phyloP scores from a whole-genome alignment of 2,797 vertebrate genomes.

The Etheostoma nigrum region DNA sequence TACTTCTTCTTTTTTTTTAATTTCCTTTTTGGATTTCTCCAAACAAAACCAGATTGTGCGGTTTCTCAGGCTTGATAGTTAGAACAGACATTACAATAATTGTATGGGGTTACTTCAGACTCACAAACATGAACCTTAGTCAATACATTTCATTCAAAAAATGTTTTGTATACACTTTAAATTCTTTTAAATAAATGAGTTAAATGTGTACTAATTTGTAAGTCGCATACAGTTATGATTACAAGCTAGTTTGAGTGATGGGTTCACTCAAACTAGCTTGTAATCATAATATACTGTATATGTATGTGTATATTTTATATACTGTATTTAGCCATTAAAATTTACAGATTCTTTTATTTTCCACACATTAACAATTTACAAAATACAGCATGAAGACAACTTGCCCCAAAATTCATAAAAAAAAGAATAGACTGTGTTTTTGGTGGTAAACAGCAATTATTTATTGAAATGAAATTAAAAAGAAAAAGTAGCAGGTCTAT shows the following conservation, averaged over 20 bases:
- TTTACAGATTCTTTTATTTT: neutral
- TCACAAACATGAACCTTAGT: neutral
- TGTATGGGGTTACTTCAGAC: neutral
- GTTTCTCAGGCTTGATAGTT: neutral
- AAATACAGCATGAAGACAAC: too few relatives aligned
- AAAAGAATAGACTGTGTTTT: slow-evolving; percentile 53
- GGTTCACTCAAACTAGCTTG: too few relatives aligned
- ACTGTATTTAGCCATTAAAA: neutral
- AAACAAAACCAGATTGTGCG: too few relatives aligned
- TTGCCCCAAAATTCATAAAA: fast-evolving
- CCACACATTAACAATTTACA: neutral
- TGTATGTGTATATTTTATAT: neutral
- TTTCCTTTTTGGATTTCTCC: too few relatives aligned
- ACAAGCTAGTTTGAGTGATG: too few relatives aligned
- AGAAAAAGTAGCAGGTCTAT: slow-evolving; percentile 96
- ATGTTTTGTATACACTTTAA: too few relatives aligned
- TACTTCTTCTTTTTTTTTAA: neutral
- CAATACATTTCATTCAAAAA: too few relatives aligned
- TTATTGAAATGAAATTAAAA: slow-evolving; percentile 97
- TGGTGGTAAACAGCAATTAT: slow-evolving; percentile 98
- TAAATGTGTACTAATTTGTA: too few relatives aligned
- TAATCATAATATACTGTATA: neutral
- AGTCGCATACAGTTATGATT: too few relatives aligned
- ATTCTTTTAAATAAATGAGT: too few relatives aligned
- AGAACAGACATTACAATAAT: neutral